Conservation (phyloP, 23 tunicate species). For the Diplosoma virens region DNA sequence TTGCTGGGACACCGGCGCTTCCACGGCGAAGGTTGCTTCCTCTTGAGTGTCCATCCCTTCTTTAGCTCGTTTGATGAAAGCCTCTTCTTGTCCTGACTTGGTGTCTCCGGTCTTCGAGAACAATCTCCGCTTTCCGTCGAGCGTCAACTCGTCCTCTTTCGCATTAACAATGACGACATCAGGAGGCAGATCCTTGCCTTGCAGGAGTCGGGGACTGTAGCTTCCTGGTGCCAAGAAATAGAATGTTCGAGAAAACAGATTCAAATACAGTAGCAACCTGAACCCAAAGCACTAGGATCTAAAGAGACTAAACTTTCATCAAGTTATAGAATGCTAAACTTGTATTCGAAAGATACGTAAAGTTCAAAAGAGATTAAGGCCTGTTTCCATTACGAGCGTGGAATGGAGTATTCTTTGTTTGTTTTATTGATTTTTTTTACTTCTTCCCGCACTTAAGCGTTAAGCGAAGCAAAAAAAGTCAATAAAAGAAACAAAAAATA, state of each 20-base stretch:
- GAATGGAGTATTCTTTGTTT: too few species aligned
- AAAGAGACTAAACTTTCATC: too few species aligned
- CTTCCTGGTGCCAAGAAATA: constrained; percentile 27
- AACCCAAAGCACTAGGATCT: too few species aligned
- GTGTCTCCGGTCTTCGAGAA: constrained; percentile 71
- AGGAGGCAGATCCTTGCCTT: constrained; percentile 65
- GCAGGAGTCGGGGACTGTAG: constrained; percentile 67
- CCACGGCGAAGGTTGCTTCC: constrained; percentile 95
- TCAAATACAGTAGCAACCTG: not conserved
- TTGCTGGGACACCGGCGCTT: constrained; percentile 83
- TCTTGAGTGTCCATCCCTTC: constrained; percentile 97
- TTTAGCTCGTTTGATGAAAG: constrained; percentile 76
- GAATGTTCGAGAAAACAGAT: not conserved
- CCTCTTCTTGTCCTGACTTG: constrained; percentile 80
- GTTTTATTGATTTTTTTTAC: too few species aligned
- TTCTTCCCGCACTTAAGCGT: too few species aligned
- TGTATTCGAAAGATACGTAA: too few species aligned
- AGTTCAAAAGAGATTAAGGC: too few species aligned
- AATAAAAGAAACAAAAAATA: too few species aligned
- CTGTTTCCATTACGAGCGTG: too few species aligned
- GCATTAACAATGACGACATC: constrained; percentile 81
- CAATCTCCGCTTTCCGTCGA: constrained; percentile 84
- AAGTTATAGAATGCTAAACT: too few species aligned
- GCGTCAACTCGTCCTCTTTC: constrained; percentile 69
- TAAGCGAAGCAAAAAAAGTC: too few species aligned